These are phyloP conservation scores for Pseudoips prasinana DNA, from an alignment of 2,888 invertebrate genomes.

Conservation along the genomic window DNA sequence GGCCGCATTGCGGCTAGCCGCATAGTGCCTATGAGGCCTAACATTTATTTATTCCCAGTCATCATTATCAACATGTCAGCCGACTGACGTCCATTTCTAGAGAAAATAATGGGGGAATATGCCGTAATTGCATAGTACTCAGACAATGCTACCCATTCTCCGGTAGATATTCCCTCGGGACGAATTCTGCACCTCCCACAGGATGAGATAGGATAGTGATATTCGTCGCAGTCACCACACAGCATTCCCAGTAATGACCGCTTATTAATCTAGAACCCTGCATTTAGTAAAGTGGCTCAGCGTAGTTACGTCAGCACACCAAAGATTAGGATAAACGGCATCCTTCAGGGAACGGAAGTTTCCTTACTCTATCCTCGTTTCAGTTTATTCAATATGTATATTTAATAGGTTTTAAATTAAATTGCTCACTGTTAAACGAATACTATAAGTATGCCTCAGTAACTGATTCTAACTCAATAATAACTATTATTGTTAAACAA, in stretches of 20 bases:
- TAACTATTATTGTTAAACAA: constrained; percentile 38
- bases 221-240: no score
- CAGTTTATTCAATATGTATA: constrained; percentile 43
- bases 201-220: no score
- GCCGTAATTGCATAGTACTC: no score
- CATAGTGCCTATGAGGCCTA: no score
- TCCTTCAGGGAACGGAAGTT: constrained; percentile 52
- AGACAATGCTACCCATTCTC: no score
- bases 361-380: constrained; percentile 41
- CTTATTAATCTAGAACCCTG: constrained; percentile 21
- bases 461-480: constrained; percentile 53
- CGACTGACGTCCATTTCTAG: no score
- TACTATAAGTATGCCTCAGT: constrained; percentile 58
- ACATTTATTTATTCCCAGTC: no score
- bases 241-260: constrained; percentile 30
- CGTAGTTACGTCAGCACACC: constrained; percentile 72
- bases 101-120: no score
- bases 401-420: constrained; percentile 39
- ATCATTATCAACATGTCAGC: no score
- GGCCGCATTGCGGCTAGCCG: no score
- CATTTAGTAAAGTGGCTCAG: constrained; percentile 47
- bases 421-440: constrained; percentile 55
- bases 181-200: no score
- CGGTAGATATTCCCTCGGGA: no score
- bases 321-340: constrained; percentile 75